Evolutionary conservation across 2,797 vertebrate species (phyloP), one percentile per base, ranked within the genome.

Genomic region (Sebastes baramenuke): DNA sequence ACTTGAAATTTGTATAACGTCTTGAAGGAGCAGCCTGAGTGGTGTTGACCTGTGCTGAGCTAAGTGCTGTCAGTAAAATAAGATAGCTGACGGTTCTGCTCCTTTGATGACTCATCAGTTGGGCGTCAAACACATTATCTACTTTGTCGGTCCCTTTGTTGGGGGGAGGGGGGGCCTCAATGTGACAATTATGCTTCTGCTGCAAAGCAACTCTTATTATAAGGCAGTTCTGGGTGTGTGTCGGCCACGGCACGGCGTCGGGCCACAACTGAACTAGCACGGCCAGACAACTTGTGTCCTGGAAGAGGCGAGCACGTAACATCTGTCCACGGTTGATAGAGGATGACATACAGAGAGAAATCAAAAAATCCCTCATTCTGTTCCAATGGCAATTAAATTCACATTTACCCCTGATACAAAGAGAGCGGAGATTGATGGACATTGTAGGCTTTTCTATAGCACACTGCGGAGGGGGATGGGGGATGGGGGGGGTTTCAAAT

Each of bases 331-430:
- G 1, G 65, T 81, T 88, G 92, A 95, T 93, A 93, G 82, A 93
- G 88, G 73, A 80, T 87, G 89, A 92, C 87, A 86, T 86, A 90
- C 88, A 77, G 89, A 81, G 70, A 79, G 42, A 75, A 89, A 84
- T 70, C 70, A 64, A 81, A 88, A 88, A 80, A 65, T 18, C 82
- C 60, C 67, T 84, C 74, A 66, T 79, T 93, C 81, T 75, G 76
- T 86, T 92, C 90, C 90, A 86, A 72, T 38, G 11, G 90, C 89
- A 94, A 95, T 95, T 94, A 94, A 94, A 94, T 89, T 89, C 86
- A 73, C 94, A 94, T 95, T 91, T 93, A 89, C 67, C 61, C 77
- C 72, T 68, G 84, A 87, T 89, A 88, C 82, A 88, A 92, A 91
- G 70, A 75, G 75, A 87, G 86, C 46, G 27, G 79, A 87, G 90